Percentiles rank a stretch among this genome's conserved stretches.
Evolutionary conservation across 2,797 vertebrate genomes (phyloP).

Genomic region (Pangasius sanitwongsei): DNA sequence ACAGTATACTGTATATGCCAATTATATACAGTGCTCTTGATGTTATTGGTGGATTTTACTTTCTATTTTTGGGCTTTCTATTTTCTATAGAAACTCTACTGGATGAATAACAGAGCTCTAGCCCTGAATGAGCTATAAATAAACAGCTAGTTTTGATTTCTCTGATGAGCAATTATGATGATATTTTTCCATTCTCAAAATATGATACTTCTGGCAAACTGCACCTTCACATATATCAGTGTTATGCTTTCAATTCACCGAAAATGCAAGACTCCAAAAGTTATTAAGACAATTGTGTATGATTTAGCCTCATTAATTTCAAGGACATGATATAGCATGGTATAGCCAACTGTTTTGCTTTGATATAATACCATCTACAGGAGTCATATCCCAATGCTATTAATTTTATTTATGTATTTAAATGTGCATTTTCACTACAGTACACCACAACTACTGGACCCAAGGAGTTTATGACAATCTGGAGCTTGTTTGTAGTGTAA

Average conservation of each 20-base stretch:
- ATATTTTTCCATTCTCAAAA: constrained; percentile 5
- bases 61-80: not conserved
- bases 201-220: not conserved
- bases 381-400: not conserved
- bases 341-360: not conserved
- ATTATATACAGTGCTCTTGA: no score
- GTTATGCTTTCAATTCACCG: not conserved
- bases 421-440: not conserved
- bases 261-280: not conserved
- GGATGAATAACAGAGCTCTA: not conserved
- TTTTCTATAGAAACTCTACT: not conserved
- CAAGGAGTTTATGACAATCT: not conserved
- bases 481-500: not conserved
- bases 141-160: constrained; percentile 3
- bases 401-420: not conserved
- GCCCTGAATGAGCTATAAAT: constrained; percentile 5
- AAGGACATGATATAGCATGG: not conserved
- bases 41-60: not conserved
- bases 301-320: not conserved
- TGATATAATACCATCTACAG: not conserved
- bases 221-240: not conserved
- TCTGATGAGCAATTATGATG: not conserved
- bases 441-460: not conserved
- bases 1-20: not conserved
- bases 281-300: not conserved